Evolutionary conservation across 1,140 invertebrate species (phyloP), one percentile per base, ranked within the genome.

Genomic region (Caenorhabditis latens): DNA sequence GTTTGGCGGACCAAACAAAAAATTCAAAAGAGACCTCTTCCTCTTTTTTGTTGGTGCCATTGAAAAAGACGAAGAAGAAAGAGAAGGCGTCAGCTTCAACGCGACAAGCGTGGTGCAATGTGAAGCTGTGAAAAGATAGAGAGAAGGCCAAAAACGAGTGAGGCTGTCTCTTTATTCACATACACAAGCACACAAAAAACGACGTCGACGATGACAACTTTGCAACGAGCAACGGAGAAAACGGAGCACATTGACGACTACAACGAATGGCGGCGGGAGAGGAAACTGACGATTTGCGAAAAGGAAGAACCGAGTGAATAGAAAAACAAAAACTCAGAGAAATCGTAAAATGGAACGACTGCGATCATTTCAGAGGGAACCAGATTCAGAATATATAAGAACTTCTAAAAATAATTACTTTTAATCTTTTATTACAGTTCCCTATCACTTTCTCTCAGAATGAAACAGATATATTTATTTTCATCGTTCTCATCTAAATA

Each of bases 31-130:
- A 46, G 53, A n/a, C 16, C 71, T 42, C 46, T 42, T 43, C 53
- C 61, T 32, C 32, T 21, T 40, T 63, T 79, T 79, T 24, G 71
- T 42, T 79, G 43, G 46, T 50, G 40, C 65, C 65, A 71, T 71
- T 43, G 65, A 71, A 71, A 46, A 71, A 46, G 42, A 46, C 14
- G 42, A 46, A 79, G 43, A 79, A 53, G 50, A 50, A 53, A 14
- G 50, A 79, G 46, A 79, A 53, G 71, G 71, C 71, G 71, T 79
- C 71, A 79, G 71, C 71, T 79, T 79, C 71, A 79, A 71, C 65
- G 32, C 50, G 50, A 53, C 50, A 53, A 16, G 50, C 63, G 42
- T 71, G 65, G 65, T 71, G 65, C 65, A 71, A 79, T 79, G 71
- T 79, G 71, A 79, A 50, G 71, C 71, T 50, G 71, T 79, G 71